These are phyloP conservation scores for Clavelina lepadiformis DNA, from an alignment of 23 tunicate species.

Conservation along the genomic window DNA sequence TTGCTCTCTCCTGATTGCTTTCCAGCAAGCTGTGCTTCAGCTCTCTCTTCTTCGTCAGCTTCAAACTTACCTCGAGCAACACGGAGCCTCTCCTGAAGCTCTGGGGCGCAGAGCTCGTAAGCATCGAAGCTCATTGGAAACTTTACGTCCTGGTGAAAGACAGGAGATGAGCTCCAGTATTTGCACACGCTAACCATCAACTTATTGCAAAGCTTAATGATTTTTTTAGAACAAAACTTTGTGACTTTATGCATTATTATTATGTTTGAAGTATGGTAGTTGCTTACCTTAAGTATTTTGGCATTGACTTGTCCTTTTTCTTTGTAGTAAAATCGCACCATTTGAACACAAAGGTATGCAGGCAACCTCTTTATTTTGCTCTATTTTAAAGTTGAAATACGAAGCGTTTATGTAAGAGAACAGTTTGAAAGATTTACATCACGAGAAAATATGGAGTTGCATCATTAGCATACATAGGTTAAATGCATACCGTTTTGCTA, in stretches of 20 bases:
- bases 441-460: no score
- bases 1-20: constrained; percentile 31
- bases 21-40: constrained; percentile 53
- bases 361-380: constrained; percentile 77
- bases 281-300: constrained; percentile 77
- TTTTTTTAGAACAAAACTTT: no score
- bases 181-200: neutral
- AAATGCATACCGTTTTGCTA: constrained; percentile 41
- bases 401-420: neutral
- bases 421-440: no score
- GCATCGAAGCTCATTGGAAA: constrained; percentile 87
- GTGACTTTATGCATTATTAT: no score
- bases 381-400: constrained; percentile 17
- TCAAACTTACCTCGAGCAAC: constrained; percentile 74
- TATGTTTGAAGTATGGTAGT: no score
- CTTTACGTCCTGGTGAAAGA: constrained; percentile 62
- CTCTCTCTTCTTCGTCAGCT: constrained; percentile 67
- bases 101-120: constrained; percentile 76
- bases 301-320: constrained; percentile 78
- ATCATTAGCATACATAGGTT: neutral
- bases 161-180: neutral
- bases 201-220: neutral
- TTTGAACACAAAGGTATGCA: constrained; percentile 80
- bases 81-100: constrained; percentile 64
- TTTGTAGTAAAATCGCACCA: constrained; percentile 93